These are phyloP conservation scores for Macrophya alboannulata DNA, from an alignment of 2,888 invertebrate genomes.

Conservation along the genomic window DNA sequence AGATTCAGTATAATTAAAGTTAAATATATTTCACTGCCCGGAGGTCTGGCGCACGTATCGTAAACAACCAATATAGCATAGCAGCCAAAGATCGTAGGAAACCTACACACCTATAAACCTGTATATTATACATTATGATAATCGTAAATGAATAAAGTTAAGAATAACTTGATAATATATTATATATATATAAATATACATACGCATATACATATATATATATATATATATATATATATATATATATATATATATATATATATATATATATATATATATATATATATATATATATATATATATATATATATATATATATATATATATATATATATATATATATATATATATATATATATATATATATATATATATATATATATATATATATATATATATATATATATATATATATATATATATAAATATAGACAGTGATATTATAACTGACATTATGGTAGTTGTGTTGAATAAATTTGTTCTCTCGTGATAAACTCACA, in stretches of 20 bases:
- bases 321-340: conserved; percentile 57
- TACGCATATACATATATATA: conserved; percentile 56
- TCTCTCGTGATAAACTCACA: conserved; percentile 73
- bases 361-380: too few relatives aligned
- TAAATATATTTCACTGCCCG: conserved; percentile 53
- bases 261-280: too few relatives aligned
- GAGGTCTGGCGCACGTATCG: conserved; percentile 57
- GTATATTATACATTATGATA: conserved; percentile 74
- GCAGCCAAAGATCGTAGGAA: conserved; percentile 69
- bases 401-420: conserved; percentile 47
- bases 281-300: conserved; percentile 52
- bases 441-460: conserved; percentile 74
- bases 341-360: conserved; percentile 48
- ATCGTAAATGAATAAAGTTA: conserved; percentile 73
- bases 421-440: conserved; percentile 56
- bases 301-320: conserved; percentile 55
- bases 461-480: conserved; percentile 78
- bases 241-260: conserved; percentile 55
- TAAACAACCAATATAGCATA: conserved; percentile 63
- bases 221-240: conserved; percentile 58
- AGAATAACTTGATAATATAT: conserved; percentile 71
- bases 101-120: conserved; percentile 71
- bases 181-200: conserved; percentile 51
- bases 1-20: conserved; percentile 41
- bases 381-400: too few relatives aligned